Evolutionary conservation across 2,888 invertebrate genomes (phyloP).

Genomic region (Parnassius apollo): DNA sequence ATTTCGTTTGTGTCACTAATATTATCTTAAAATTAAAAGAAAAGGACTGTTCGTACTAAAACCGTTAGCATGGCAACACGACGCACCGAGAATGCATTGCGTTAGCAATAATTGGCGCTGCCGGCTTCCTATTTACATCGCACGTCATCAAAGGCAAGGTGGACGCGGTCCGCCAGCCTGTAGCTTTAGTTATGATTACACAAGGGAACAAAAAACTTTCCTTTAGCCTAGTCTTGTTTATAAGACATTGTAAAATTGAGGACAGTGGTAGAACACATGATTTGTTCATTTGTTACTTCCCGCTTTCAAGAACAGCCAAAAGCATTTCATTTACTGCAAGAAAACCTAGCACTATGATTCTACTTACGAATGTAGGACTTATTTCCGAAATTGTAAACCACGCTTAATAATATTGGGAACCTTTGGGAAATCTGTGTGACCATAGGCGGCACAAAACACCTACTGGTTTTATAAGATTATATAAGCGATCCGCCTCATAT

Average conservation of each 20-base stretch:
- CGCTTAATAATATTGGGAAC: too few relatives aligned
- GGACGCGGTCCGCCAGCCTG: neutral
- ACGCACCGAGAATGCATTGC: neutral
- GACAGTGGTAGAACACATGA: neutral
- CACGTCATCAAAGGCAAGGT: conserved; percentile 7
- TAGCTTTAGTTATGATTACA: neutral
- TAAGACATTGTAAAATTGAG: conserved; percentile 1
- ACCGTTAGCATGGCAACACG: neutral
- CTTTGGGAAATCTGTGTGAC: too few relatives aligned
- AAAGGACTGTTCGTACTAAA: neutral
- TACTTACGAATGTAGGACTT: too few relatives aligned
- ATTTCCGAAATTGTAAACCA: too few relatives aligned
- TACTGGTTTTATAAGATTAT: too few relatives aligned
- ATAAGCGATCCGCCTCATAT: too few relatives aligned
- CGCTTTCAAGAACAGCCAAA: neutral
- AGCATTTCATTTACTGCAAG: too few relatives aligned
- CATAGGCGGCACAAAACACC: too few relatives aligned
- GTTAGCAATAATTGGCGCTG: neutral
- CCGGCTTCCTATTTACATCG: conserved; percentile 16
- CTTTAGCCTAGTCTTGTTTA: neutral
- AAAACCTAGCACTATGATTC: too few relatives aligned
- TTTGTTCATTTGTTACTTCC: neutral
- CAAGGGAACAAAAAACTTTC: neutral
- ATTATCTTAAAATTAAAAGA: too few relatives aligned
- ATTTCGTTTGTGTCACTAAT: too few relatives aligned